phyloP scores from a whole-genome alignment of 2,888 invertebrate species.

The Plagodis dolabraria region DNA sequence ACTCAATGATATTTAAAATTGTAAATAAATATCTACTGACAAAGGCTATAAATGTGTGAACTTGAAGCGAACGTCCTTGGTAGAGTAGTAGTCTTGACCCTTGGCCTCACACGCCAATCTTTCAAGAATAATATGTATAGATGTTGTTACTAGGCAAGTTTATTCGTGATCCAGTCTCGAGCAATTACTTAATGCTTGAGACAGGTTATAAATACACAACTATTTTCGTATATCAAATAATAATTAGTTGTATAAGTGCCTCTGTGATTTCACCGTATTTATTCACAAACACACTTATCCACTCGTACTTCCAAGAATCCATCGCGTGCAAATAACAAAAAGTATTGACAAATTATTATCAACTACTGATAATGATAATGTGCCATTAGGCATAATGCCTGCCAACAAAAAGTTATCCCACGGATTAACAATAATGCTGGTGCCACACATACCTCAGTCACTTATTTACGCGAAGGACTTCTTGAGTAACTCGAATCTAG shows the following conservation, averaged over 20 bases:
- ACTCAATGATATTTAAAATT: constrained; percentile 17
- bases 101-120: constrained; percentile 26
- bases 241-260: constrained; percentile 7
- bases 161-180: constrained; percentile 3
- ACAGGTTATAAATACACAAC: constrained; percentile 8
- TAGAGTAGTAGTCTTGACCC: constrained; percentile 34
- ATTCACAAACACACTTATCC: constrained; percentile 9
- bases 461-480: constrained; percentile 28
- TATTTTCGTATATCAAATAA: constrained; percentile 8
- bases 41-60: constrained; percentile 29
- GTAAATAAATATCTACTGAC: constrained; percentile 23
- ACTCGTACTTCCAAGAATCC: constrained; percentile 10
- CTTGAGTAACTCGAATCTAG: constrained; percentile 39
- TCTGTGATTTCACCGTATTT: constrained; percentile 8
- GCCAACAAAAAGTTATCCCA: constrained; percentile 37
- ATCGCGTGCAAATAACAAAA: constrained; percentile 21
- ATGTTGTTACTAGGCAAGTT: constrained; percentile 19
- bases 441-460: constrained; percentile 16
- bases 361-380: constrained; percentile 12
- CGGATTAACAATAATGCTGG: constrained; percentile 24
- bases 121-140: constrained; percentile 17
- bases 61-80: constrained; percentile 37
- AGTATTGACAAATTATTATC: constrained; percentile 11
- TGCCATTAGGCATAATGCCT: constrained; percentile 29
- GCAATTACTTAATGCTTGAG: constrained; percentile 16